Evolutionary conservation across 2,888 invertebrate genomes (phyloP).

Genomic region (Ectemnius lituratus): DNA sequence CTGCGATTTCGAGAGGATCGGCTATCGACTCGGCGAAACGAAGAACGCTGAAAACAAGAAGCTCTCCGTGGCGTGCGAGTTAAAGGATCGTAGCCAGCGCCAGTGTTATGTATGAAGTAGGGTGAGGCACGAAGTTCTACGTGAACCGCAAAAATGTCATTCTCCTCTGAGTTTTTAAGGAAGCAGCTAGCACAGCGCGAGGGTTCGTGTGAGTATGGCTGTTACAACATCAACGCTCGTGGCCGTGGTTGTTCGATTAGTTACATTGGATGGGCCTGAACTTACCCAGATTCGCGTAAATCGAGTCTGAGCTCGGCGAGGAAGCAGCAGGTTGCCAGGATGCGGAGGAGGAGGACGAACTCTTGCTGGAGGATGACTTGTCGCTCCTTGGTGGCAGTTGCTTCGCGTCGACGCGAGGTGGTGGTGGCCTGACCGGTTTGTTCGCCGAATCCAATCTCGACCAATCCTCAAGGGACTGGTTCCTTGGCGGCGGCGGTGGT

Average conservation of each 20-base stretch:
- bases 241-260: slow-evolving; percentile 64
- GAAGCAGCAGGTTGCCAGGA: slow-evolving; percentile 58
- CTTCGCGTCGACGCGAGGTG: slow-evolving; percentile 79
- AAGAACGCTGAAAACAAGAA: slow-evolving; percentile 29
- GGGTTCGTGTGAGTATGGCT: slow-evolving; percentile 64
- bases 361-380: slow-evolving; percentile 47
- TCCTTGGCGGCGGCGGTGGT: slow-evolving; percentile 88
- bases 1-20: slow-evolving; percentile 26
- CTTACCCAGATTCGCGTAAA: slow-evolving; percentile 90
- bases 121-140: slow-evolving; percentile 23
- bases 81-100: slow-evolving; percentile 45
- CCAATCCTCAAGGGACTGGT: slow-evolving; percentile 79
- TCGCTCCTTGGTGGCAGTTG: slow-evolving; percentile 73
- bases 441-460: slow-evolving; percentile 77
- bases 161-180: slow-evolving; percentile 11
- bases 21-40: slow-evolving; percentile 50
- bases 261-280: slow-evolving; percentile 77
- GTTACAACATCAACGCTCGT: slow-evolving; percentile 59
- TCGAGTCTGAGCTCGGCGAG: slow-evolving; percentile 71
- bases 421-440: slow-evolving; percentile 86
- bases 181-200: slow-evolving; percentile 55
- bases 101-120: slow-evolving; percentile 34
- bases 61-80: slow-evolving; percentile 28
- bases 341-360: slow-evolving; percentile 41
- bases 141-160: slow-evolving; percentile 24